Conservation (phyloP, 2,113 vertebrate species). For the Ornithorhynchus anatinus region DNA sequence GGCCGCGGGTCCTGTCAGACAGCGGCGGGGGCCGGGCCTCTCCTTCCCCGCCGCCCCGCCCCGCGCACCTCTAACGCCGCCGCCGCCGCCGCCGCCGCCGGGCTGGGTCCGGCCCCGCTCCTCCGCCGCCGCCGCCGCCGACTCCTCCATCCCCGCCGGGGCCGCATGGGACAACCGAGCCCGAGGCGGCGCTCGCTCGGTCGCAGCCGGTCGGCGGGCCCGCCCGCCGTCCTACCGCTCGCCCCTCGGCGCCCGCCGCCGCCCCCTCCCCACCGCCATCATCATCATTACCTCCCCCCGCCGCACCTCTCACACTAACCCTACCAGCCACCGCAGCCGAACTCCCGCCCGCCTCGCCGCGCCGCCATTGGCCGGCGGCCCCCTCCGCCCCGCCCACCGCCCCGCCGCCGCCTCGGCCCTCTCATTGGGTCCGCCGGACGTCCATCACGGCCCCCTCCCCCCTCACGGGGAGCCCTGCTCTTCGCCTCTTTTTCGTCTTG, state of each 20-base stretch:
- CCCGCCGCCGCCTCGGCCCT: neutral
- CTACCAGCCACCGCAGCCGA: slow-evolving; percentile 40
- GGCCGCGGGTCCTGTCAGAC: slow-evolving; percentile 38
- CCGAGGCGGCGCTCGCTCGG: slow-evolving; percentile 23
- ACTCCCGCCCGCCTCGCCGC: slow-evolving; percentile 35
- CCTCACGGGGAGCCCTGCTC: no score
- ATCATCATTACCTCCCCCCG: slow-evolving; percentile 64
- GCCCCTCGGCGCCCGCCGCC: slow-evolving; percentile 54
- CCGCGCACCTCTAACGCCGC: neutral
- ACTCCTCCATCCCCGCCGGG: slow-evolving; percentile 41
- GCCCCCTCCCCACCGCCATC: slow-evolving; percentile 48
- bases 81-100: slow-evolving; percentile 3
- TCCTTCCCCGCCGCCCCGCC: slow-evolving; percentile 48
- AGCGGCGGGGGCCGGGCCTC: slow-evolving; percentile 20
- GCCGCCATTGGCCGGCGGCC: slow-evolving; percentile 38
- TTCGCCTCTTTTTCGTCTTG: no score
- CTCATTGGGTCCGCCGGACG: neutral
- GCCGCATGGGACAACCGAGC: slow-evolving; percentile 49
- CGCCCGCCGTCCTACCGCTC: neutral
- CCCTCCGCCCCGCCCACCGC: slow-evolving; percentile 18
- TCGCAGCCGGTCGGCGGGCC: slow-evolving; percentile 14
- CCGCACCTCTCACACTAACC: slow-evolving; percentile 65
- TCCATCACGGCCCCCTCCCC: accelerated
- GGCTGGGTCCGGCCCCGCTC: neutral
- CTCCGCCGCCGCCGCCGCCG: slow-evolving; percentile 46